Base-by-base conservation (phyloP, 2,797 vertebrate species). In the Mallotus villosus region DNA sequence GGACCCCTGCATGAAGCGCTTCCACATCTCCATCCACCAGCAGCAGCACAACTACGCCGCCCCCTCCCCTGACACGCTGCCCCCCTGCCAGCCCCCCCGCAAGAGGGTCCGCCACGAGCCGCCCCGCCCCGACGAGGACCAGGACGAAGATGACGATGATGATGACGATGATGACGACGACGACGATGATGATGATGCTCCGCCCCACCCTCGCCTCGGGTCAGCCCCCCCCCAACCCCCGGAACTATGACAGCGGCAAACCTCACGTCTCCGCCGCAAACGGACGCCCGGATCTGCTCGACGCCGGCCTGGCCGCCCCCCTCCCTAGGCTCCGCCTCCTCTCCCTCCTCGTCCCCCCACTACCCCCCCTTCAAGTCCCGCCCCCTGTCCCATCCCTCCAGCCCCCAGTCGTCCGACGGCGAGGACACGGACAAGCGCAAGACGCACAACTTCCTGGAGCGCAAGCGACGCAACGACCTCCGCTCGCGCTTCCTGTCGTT, bases 1-100 rank as follows among this genome's bases (percentile, higher is more conserved):
- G 68, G 96, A 96, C 76, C 94, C 94, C 6, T 92, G 94, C 81
- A 96, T 94, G 89, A 97, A 96, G 71, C 95, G 88, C 9, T 97
- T 97, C 89, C 96, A 97, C 88, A 97, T 97, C 80, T 95, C 96
- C 0, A 95, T 97, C 79, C 96, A 97, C 83, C 95, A 97, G 82
- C 95, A 97, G 82, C 96, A 97, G 79, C 96, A 97, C 88, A 97
- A 97, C 91, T 97, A 97, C 0, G 93, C 95, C 0, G 95, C 95
- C 0, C 94, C 95, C 67, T 94, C 95, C 0, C 94, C 95, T 0
- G 94, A 95, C 21, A 85, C 81, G 58, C 75, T 91, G 49, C 76
- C 82, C 55, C 34, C 66, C 0, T 0, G 66, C 0, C 88, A 92
- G 64, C 91, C 89, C 0, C 88, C 87, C 8, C 86, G 88, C 32